These are phyloP conservation scores for Ethmia dodecea DNA, from an alignment of 2,888 invertebrate genomes.

Conservation along the genomic window DNA sequence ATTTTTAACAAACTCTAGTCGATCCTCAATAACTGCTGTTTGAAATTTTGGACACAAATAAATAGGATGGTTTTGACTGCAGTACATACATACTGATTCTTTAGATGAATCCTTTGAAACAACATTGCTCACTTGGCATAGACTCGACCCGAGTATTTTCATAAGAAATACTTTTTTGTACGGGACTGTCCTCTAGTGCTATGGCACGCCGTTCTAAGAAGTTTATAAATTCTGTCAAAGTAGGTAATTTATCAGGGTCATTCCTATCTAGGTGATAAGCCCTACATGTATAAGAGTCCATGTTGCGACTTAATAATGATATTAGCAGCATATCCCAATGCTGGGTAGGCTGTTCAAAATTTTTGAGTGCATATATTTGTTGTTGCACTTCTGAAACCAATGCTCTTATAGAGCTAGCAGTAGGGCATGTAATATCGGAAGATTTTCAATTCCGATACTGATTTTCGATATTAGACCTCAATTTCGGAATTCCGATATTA, in stretches of 20 bases:
- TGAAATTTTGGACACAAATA: conserved; percentile 9
- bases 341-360: conserved; percentile 3
- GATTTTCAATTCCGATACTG: no score
- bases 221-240: conserved; percentile 7
- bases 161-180: not conserved
- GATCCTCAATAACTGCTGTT: conserved; percentile 5
- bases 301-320: conserved; percentile 4
- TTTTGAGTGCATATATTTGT: conserved; percentile 9
- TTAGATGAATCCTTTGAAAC: not conserved
- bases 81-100: not conserved
- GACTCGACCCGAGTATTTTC: not conserved
- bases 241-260: conserved; percentile 2
- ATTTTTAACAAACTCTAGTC: conserved; percentile 5
- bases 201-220: conserved; percentile 9
- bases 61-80: conserved; percentile 5
- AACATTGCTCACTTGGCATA: conserved; percentile 1
- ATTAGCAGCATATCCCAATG: conserved; percentile 1
- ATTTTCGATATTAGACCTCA: no score
- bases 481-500: no score
- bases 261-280: conserved; percentile 10
- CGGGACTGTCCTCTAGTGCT: not conserved
- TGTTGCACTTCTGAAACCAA: conserved; percentile 11
- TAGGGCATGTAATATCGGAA: no score
- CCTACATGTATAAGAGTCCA: conserved; percentile 11
- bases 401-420: conserved; percentile 5